Evolutionary conservation across 1,140 invertebrate species (phyloP), one percentile per base, ranked within the genome.

Genomic region (Neodiprion virginianus): DNA sequence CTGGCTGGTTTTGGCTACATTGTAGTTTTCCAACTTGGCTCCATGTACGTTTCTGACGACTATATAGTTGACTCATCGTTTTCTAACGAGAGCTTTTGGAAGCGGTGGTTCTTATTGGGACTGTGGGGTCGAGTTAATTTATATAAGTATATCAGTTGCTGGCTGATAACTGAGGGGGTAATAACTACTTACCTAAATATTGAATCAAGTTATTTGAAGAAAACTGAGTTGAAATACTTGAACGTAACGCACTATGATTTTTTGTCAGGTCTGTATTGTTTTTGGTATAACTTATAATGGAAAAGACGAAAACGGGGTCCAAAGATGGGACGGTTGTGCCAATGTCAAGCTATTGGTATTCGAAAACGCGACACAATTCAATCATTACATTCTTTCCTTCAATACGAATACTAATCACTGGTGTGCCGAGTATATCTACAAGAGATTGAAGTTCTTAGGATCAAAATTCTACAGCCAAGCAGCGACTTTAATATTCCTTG

Each of bases 321-420:
- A 88, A 1, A 89, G 91, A 73, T 98, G 96, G 96, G 92, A 97
- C 81, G 96, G 94, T 8, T 96, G 95, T 83, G 93, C 92, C 71
- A 99, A 99, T 86, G 94, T 98, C 0, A 92, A 95, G 79, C 80
- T 98, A 1, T 80, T 86, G 47, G 88, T 92, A 1, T 96, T 95
- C 82, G 96, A 98, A 88, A 92, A 90, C 47, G 92, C 94, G 7
- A 93, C 93, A 3, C 93, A 93, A 67, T 96, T 98, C 87, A 93
- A 93, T 73, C 93, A 97, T 80, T 94, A 96, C 80, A 96, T 98
- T 69, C 88, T 92, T 73, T 95, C 95, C 11, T 98, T 98, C 84
- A 99, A 98, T 85, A 95, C 94, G 69, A 98, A 98, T 82, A 98
- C 97, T 0, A 99, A 98, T 88, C 89, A 93, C 40, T 99, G 97